A percentile compares a stretch with the other conserved stretches of the same genome.
phyloP scores from a whole-genome alignment of 1,140 invertebrate genomes.

The Drosophila pectinifera region DNA sequence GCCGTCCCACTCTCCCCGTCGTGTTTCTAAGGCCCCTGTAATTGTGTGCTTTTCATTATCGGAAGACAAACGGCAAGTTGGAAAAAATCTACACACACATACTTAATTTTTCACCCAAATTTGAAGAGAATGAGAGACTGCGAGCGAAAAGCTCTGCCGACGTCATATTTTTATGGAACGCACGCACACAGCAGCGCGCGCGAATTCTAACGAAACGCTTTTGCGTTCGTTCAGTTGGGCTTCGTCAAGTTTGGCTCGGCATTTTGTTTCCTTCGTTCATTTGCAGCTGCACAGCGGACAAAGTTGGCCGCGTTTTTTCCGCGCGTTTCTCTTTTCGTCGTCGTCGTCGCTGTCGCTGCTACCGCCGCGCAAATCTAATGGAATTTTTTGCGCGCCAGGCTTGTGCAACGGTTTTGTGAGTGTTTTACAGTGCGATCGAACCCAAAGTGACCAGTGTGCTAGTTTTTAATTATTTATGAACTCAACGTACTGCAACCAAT shows the following conservation, averaged over 20 bases:
- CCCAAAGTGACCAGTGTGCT: slow-evolving; percentile 26
- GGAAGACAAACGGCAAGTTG: slow-evolving; percentile 60
- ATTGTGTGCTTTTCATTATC: slow-evolving; percentile 74
- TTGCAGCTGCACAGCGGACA: slow-evolving; percentile 78
- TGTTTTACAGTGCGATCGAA: slow-evolving; percentile 36
- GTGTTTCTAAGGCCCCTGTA: slow-evolving; percentile 61
- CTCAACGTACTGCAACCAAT: slow-evolving; percentile 85
- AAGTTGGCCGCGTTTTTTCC: slow-evolving; percentile 77
- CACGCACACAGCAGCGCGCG: slow-evolving; percentile 36
- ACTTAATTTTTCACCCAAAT: slow-evolving; percentile 74
- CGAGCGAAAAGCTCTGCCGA: slow-evolving; percentile 64
- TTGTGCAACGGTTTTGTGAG: slow-evolving; percentile 63
- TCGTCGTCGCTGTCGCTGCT: slow-evolving; percentile 9
- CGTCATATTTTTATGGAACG: slow-evolving; percentile 81
- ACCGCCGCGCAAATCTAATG: slow-evolving; percentile 70
- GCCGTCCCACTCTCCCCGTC: slow-evolving; percentile 21
- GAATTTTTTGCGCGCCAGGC: slow-evolving; percentile 70
- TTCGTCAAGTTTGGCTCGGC: slow-evolving; percentile 70
- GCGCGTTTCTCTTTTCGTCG: slow-evolving; percentile 37
- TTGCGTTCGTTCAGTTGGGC: slow-evolving; percentile 63
- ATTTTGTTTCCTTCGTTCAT: slow-evolving; percentile 71
- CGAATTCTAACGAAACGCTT: slow-evolving; percentile 71
- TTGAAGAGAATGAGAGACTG: slow-evolving; percentile 34
- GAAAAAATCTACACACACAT: slow-evolving; percentile 51
- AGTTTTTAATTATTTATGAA: slow-evolving; percentile 54